Conservation (phyloP, 2,797 vertebrate genomes). For the Hydrophis major region DNA sequence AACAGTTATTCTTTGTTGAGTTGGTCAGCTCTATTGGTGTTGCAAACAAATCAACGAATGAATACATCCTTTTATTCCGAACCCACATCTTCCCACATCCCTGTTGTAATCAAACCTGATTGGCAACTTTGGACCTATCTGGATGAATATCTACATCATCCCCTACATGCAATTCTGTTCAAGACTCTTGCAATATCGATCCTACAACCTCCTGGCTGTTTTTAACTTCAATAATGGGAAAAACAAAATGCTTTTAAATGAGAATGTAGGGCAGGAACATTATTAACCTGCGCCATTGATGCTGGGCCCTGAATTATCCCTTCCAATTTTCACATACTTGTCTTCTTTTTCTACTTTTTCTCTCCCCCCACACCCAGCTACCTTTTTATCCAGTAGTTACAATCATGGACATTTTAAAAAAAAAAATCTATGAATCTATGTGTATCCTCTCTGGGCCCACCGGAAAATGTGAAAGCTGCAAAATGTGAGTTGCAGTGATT, state of each 20-base stretch:
- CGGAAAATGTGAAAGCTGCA: not conserved
- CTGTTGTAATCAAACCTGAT: not conserved
- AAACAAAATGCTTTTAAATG: not conserved
- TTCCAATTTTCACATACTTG: not conserved
- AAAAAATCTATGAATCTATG: not conserved
- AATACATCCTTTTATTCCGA: not conserved
- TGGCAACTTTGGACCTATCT: not conserved
- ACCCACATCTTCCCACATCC: not conserved
- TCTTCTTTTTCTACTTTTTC: not conserved
- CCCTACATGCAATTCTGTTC: not conserved
- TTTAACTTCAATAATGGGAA: not conserved
- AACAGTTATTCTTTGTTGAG: not conserved
- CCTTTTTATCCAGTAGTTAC: not conserved
- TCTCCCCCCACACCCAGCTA: fast-evolving
- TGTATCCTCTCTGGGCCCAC: not conserved
- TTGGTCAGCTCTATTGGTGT: not conserved
- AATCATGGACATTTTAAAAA: not conserved
- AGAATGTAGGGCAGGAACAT: not conserved
- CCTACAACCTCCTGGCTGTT: not conserved
- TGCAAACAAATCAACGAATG: not conserved
- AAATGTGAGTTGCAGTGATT: not conserved
- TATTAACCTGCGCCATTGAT: not conserved
- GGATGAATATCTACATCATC: not conserved
- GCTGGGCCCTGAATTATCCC: not conserved
- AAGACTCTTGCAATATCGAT: not conserved